A percentile compares a stretch with the other conserved stretches of the same genome.
Conservation (phyloP, 2,888 invertebrate genomes). For the Diloba caeruleocephala region DNA sequence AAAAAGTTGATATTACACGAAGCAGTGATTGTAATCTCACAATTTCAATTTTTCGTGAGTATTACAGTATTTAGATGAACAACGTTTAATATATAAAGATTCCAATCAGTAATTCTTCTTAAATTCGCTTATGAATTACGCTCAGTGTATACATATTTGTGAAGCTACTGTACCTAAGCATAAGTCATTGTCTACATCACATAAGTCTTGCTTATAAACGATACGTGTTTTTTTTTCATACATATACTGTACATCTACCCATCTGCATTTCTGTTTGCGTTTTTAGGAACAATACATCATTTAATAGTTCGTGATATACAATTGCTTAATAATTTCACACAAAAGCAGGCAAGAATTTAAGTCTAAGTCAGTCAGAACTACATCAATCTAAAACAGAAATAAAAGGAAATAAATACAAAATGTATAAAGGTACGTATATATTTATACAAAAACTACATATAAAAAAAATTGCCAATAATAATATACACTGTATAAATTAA, state of each 20-base stretch:
- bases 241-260: conserved; percentile 52
- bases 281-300: conserved; percentile 36
- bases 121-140: too few species aligned
- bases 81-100: too few species aligned
- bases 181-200: conserved; percentile 87
- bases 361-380: conserved; percentile 17
- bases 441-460: conserved; percentile 16
- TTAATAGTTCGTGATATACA: conserved; percentile 12
- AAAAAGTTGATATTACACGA: too few species aligned
- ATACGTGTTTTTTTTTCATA: conserved; percentile 45
- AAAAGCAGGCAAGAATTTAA: conserved; percentile 20
- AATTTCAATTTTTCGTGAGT: too few species aligned
- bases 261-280: conserved; percentile 37
- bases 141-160: too few species aligned
- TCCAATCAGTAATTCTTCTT: too few species aligned
- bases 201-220: conserved; percentile 65
- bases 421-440: not conserved
- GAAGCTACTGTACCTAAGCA: conserved; percentile 82
- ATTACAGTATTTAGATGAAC: too few species aligned
- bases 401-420: conserved; percentile 8
- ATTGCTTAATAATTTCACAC: conserved; percentile 22
- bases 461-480: not conserved
- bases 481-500: not conserved
- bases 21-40: too few species aligned
- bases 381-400: not conserved